Base-by-base conservation (phyloP, 1,140 invertebrate genomes). In the Meloidogyne hapla region DNA sequence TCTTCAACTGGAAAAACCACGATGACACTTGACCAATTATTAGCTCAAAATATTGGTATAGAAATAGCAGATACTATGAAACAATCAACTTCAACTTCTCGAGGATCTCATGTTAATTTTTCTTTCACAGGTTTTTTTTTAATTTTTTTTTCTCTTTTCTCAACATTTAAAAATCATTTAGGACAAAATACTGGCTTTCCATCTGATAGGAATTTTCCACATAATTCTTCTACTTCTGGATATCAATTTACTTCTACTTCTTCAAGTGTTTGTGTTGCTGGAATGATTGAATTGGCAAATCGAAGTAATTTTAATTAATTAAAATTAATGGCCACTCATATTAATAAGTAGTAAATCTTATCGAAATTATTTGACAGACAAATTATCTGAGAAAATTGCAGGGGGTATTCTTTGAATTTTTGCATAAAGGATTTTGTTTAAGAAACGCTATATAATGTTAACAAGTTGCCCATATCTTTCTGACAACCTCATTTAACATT, bases 271-370 rank as follows among this genome's bases (percentile, higher is more conserved):
- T 15, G 12, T 21, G 18, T 56, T 56, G 48, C 48, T 56, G 48
- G 48, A n/a, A 56, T 56, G 48, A 56, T 56, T 56, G 48, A 56
- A 56, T 56, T 56, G n/a, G 48, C 48, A 56, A 56, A n/a, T 21
- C 48, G n/a, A 8, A 56, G 48, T 56, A 56, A n/a, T 56, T 56
- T 48, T 56, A n/a, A n/a, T n/a, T n/a, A n/a, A n/a, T n/a, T n/a
- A 21, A 21, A 33, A 33, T 6, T 33, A 33, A 33, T 33, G n/a
- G n/a, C n/a, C n/a, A n/a, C n/a, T n/a, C n/a, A n/a, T n/a, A n/a
- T n/a, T n/a, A n/a, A n/a, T n/a, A n/a, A n/a, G n/a, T n/a, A n/a
- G n/a, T n/a, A n/a, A n/a, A n/a, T n/a, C n/a, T n/a, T n/a, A n/a
- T n/a, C n/a, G n/a, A n/a, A n/a, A n/a, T n/a, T n/a, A n/a, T n/a